Base-by-base conservation (phyloP, 2,888 invertebrate species). In the Melinaea marsaeus region DNA sequence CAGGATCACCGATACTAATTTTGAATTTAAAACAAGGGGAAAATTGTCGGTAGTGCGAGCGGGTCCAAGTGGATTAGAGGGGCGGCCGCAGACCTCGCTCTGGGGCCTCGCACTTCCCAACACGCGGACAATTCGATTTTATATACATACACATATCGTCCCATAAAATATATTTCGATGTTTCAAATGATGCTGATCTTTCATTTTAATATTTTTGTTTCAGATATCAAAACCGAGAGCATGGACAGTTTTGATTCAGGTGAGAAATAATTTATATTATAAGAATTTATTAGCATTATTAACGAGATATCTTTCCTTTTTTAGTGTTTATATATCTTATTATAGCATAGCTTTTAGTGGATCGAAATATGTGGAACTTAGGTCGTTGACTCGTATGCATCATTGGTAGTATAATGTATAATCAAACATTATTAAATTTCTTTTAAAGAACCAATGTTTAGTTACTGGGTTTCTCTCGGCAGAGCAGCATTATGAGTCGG, bases 171-270 rank as follows among this genome's bases (percentile, higher is more conserved):
- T 42, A 9, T 42, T 42, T 9, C 11, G 7, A 6, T 42, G 42
- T 3, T 42, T 9, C 9, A 11, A 42, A 42, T 42, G 37, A 37
- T 4, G 5, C 3, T 9, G 11, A 9, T 2, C 11, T 55, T 59
- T n/a, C n/a, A n/a, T n/a, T n/a, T 61, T 60, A 57, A 51, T 61
- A 58, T 37, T 45, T 70, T 79, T 81, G 74, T 85, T 90, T 68
- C 88, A 91, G 91, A 88, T 77, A 80, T 89, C 73, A 90, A 91
- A 77, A 85, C 87, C 13, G 91, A 91, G 70, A 90, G 90, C 71
- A 84, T 88, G 83, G 91, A 91, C 75, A 91, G 91, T 71, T 87
- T 88, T 71, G 89, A 87, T 69, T 91, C 91, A 61, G 91, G 91
- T 91, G 73, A 74, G 66, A 13, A 9, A 32, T 51, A n/a, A 4